Evolutionary conservation across 2,888 invertebrate species (phyloP).

Genomic region (Pachycephus smyrnensis): DNA sequence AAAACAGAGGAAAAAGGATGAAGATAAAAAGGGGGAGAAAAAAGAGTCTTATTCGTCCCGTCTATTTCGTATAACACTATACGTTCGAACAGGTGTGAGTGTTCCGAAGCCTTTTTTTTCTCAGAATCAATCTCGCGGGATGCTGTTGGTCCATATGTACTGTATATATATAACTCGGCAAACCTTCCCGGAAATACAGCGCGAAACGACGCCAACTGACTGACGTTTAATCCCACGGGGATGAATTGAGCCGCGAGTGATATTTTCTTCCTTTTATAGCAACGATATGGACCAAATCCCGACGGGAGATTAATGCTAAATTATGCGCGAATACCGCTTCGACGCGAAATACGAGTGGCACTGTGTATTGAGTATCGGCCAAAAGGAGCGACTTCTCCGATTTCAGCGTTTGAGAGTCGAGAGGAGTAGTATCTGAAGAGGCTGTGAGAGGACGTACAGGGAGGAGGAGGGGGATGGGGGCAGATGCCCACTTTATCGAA

Average conservation of each 20-base stretch:
- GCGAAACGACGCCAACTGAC: neutral
- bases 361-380: neutral
- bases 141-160: no score
- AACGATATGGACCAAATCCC: neutral
- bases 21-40: no score
- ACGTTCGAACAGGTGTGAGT: neutral
- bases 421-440: neutral
- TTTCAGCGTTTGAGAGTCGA: neutral
- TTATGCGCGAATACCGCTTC: neutral
- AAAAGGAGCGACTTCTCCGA: neutral
- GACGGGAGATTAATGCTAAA: neutral
- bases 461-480: no score
- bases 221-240: neutral
- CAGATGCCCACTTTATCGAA: neutral
- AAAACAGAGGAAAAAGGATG: no score
- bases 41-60: no score
- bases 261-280: neutral
- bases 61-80: neutral
- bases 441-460: neutral
- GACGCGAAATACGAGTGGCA: neutral
- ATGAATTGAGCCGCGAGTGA: neutral
- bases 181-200: no score
- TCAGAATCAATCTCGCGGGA: slow-evolving; percentile 16
- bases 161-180: no score
- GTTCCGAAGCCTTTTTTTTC: neutral